Evolutionary conservation across 2,113 vertebrate species (phyloP).

Genomic region (Aegypius monachus): DNA sequence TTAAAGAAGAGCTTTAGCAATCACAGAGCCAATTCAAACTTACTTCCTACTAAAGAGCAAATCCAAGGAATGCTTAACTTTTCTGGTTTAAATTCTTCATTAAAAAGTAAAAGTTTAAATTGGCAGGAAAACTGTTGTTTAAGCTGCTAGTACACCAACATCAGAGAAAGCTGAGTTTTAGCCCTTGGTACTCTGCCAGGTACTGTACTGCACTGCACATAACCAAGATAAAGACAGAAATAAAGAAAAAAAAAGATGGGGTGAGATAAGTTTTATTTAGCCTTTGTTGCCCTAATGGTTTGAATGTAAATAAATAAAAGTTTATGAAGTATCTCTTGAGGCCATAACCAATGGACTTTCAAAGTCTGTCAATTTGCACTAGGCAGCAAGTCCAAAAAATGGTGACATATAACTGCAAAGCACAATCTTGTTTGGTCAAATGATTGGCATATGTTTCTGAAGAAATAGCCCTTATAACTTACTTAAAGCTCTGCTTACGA

Average conservation of each 20-base stretch:
- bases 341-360: not conserved
- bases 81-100: conserved; percentile 63
- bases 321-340: not conserved
- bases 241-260: not conserved
- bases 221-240: not conserved
- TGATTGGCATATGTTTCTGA: conserved; percentile 29
- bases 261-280: conserved; percentile 34
- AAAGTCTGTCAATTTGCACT: conserved; percentile 13
- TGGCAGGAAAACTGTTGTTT: conserved; percentile 60
- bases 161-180: conserved; percentile 44
- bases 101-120: conserved; percentile 66
- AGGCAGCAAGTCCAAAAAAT: not conserved
- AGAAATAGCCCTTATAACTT: conserved; percentile 24
- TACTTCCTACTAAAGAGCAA: conserved; percentile 53
- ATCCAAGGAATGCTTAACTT: conserved; percentile 57
- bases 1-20: not conserved
- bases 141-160: conserved; percentile 39
- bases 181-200: conserved; percentile 30
- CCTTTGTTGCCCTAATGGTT: not conserved
- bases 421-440: conserved; percentile 2
- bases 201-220: not conserved
- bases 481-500: conserved; percentile 10
- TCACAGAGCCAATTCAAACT: conserved; percentile 61
- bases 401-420: not conserved
- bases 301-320: conserved; percentile 36